phyloP scores from a whole-genome alignment of 1,140 invertebrate genomes.

The Kradibia gibbosae region DNA sequence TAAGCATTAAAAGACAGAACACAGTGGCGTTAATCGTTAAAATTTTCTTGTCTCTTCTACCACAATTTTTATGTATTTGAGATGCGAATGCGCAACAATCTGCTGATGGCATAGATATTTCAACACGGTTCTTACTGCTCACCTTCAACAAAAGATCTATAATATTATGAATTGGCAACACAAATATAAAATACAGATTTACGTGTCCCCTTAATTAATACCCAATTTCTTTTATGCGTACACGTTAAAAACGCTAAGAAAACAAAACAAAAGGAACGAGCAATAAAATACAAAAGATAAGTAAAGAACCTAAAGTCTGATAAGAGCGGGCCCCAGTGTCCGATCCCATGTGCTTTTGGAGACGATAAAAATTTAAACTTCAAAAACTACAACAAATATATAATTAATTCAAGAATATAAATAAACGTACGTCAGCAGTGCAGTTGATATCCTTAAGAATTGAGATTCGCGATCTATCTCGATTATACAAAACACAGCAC shows the following conservation, averaged over 20 bases:
- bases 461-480: not conserved
- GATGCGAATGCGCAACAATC: slow-evolving; percentile 5
- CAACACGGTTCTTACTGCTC: slow-evolving; percentile 10
- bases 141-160: slow-evolving; percentile 1
- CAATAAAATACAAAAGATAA: slow-evolving; percentile 42
- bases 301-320: slow-evolving; percentile 30
- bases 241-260: not conserved
- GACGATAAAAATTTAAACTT: slow-evolving; percentile 51
- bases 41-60: not conserved
- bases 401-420: slow-evolving; percentile 49
- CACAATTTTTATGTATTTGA: not conserved
- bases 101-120: slow-evolving; percentile 4
- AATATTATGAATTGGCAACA: slow-evolving; percentile 55
- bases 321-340: slow-evolving; percentile 45
- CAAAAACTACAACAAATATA: slow-evolving; percentile 53
- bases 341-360: slow-evolving; percentile 44
- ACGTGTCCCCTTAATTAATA: not conserved
- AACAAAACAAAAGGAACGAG: slow-evolving; percentile 54
- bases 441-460: not conserved
- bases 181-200: slow-evolving; percentile 32
- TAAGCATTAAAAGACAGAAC: slow-evolving; percentile 25
- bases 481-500: not conserved
- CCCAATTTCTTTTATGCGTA: not conserved
- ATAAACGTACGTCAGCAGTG: slow-evolving; percentile 39
- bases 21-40: not conserved